phyloP scores from a whole-genome alignment of 1,140 invertebrate species.

The Bacillus rossius region DNA sequence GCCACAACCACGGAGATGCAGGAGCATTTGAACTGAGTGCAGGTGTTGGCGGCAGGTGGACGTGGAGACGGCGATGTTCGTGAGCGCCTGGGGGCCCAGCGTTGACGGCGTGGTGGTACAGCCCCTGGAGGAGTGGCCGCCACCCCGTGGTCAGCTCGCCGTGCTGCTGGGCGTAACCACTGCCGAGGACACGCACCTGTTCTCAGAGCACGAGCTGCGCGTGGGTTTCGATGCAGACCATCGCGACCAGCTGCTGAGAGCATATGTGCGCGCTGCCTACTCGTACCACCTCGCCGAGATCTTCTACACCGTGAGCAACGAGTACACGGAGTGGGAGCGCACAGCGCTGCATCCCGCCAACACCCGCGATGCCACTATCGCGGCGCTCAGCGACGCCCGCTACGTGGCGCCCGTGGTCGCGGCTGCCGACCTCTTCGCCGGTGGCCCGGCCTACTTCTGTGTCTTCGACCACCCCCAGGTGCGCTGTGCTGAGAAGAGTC shows the following conservation, averaged over 20 bases:
- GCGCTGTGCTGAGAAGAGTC: no score
- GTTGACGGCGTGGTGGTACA: slow-evolving; percentile 45
- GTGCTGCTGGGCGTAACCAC: slow-evolving; percentile 30
- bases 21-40: no score
- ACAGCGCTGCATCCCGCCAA: slow-evolving; percentile 43
- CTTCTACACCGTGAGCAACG: slow-evolving; percentile 51
- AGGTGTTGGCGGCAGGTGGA: no score
- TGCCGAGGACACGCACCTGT: slow-evolving; percentile 22
- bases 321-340: slow-evolving; percentile 54
- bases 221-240: slow-evolving; percentile 48
- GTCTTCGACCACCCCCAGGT: slow-evolving; percentile 22
- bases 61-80: slow-evolving; percentile 31
- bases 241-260: slow-evolving; percentile 48
- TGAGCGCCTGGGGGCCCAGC: slow-evolving; percentile 43
- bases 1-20: slow-evolving; percentile 25
- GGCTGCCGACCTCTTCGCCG: slow-evolving; percentile 5
- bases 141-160: slow-evolving; percentile 18
- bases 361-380: slow-evolving; percentile 27
- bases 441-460: slow-evolving; percentile 40
- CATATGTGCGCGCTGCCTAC: slow-evolving; percentile 48
- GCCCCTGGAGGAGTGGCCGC: slow-evolving; percentile 6
- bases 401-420: slow-evolving; percentile 13
- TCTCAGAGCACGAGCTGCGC: slow-evolving; percentile 39
- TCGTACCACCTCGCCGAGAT: slow-evolving; percentile 50
- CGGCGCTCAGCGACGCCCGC: slow-evolving; percentile 19